Conservation (phyloP, 1,140 invertebrate genomes). For the Ips nitidus region DNA sequence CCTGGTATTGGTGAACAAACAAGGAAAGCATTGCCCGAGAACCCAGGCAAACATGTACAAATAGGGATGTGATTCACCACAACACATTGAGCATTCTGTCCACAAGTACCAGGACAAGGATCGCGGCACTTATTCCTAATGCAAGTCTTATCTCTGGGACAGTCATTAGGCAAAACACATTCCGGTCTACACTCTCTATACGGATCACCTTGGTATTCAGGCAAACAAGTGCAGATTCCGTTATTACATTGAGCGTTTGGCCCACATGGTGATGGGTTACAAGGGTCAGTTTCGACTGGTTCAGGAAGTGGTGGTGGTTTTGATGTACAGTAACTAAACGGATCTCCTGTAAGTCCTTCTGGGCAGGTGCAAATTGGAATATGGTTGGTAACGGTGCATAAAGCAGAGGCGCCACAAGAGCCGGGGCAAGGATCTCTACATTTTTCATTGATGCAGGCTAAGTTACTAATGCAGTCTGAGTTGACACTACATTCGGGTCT, state of each 20-base stretch:
- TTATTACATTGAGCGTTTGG: slow-evolving; percentile 60
- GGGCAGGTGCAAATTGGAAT: slow-evolving; percentile 64
- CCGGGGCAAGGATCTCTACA: slow-evolving; percentile 69
- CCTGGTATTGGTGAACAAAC: slow-evolving; percentile 58
- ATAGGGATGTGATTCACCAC: slow-evolving; percentile 71
- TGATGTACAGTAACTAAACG: slow-evolving; percentile 59
- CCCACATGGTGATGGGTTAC: slow-evolving; percentile 64
- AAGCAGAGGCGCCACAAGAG: slow-evolving; percentile 64
- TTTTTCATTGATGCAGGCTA: slow-evolving; percentile 60
- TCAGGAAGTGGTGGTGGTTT: slow-evolving; percentile 48
- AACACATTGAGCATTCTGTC: slow-evolving; percentile 64
- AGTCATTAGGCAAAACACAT: slow-evolving; percentile 65
- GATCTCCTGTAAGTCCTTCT: slow-evolving; percentile 65
- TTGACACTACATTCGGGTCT: slow-evolving; percentile 59
- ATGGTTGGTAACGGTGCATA: slow-evolving; percentile 63
- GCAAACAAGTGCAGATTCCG: slow-evolving; percentile 67
- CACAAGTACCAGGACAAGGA: slow-evolving; percentile 67
- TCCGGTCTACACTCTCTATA: slow-evolving; percentile 61
- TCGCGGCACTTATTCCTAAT: slow-evolving; percentile 69
- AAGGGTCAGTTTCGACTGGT: slow-evolving; percentile 50
- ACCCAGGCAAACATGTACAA: slow-evolving; percentile 72
- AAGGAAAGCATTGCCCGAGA: slow-evolving; percentile 69
- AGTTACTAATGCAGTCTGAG: slow-evolving; percentile 59
- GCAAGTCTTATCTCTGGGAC: slow-evolving; percentile 73
- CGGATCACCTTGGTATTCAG: slow-evolving; percentile 74